Evolutionary conservation across 2,797 vertebrate genomes (phyloP).

Genomic region (Characodon lateralis): DNA sequence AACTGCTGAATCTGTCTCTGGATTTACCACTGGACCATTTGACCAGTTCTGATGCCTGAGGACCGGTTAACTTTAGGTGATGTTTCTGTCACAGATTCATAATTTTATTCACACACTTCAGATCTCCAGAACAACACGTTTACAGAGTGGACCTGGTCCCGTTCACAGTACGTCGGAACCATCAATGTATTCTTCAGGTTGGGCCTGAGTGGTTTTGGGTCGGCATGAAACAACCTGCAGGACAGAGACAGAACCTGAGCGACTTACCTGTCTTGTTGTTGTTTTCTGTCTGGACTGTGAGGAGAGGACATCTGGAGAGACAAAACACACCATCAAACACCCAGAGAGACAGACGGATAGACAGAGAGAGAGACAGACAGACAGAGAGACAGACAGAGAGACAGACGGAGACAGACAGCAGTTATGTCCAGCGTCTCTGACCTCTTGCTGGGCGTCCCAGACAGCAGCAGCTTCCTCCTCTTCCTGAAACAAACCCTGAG

Average conservation of each 20-base stretch:
- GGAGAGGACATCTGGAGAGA: slow-evolving; percentile 28
- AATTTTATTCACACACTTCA: too few species aligned
- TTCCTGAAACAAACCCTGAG: slow-evolving; percentile 18
- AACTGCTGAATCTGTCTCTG: too few species aligned
- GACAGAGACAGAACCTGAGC: background rate
- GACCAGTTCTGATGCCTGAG: too few species aligned
- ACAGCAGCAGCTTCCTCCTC: slow-evolving; percentile 43
- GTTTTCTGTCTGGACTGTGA: slow-evolving; percentile 24
- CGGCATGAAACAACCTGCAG: background rate
- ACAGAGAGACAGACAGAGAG: background rate
- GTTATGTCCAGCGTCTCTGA: slow-evolving; percentile 7
- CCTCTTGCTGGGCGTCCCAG: slow-evolving; percentile 42
- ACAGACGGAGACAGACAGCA: too few species aligned
- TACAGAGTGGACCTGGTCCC: too few species aligned
- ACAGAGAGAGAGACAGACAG: background rate
- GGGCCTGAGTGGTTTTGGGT: too few species aligned
- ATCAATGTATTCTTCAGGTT: too few species aligned
- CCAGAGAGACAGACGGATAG: background rate
- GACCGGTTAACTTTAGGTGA: too few species aligned
- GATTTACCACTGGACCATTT: too few species aligned
- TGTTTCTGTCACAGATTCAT: too few species aligned
- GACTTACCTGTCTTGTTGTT: slow-evolving; percentile 34
- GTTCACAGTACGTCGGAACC: too few species aligned
- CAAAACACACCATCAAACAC: background rate
- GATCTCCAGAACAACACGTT: too few species aligned